These are phyloP conservation scores for Drepanosiphum platanoidis DNA, from an alignment of 2,888 invertebrate genomes.

Conservation along the genomic window DNA sequence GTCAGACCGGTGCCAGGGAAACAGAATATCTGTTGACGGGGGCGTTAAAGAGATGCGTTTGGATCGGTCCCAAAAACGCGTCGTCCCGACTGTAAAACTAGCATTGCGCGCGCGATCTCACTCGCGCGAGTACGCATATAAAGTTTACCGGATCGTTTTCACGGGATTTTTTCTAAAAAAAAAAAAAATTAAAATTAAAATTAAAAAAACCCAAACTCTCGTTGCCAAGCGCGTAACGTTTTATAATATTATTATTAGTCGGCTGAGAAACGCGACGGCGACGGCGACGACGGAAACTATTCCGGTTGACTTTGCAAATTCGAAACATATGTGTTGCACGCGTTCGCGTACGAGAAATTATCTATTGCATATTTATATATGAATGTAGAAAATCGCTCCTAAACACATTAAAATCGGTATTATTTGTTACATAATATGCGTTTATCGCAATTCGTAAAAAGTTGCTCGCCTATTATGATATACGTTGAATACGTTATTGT, in stretches of 20 bases:
- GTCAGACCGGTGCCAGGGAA: conserved; percentile 37
- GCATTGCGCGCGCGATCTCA: background rate
- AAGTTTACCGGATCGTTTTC: conserved; percentile 12
- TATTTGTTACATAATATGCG: too few relatives aligned
- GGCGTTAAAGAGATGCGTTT: conserved; percentile 36
- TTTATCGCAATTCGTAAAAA: too few relatives aligned
- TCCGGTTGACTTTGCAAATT: too few relatives aligned
- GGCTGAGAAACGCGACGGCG: background rate
- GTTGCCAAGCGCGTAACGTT: background rate
- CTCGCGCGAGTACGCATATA: background rate
- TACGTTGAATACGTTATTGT: too few relatives aligned
- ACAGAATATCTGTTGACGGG: conserved; percentile 32
- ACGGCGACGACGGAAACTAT: background rate
- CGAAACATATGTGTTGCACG: too few relatives aligned
- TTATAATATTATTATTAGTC: too few relatives aligned
- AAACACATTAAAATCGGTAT: too few relatives aligned
- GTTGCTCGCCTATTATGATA: too few relatives aligned
- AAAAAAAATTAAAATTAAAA: too few relatives aligned
- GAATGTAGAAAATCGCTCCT: too few relatives aligned
- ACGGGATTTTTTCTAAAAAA: background rate
- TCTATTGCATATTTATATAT: too few relatives aligned
- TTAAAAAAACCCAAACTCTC: background rate
- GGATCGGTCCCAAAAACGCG: conserved; percentile 37
- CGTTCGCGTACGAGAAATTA: too few relatives aligned
- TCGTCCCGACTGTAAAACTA: conserved; percentile 4